Evolutionary conservation across 2,797 vertebrate species (phyloP).

Genomic region (Cuculus canorus): DNA sequence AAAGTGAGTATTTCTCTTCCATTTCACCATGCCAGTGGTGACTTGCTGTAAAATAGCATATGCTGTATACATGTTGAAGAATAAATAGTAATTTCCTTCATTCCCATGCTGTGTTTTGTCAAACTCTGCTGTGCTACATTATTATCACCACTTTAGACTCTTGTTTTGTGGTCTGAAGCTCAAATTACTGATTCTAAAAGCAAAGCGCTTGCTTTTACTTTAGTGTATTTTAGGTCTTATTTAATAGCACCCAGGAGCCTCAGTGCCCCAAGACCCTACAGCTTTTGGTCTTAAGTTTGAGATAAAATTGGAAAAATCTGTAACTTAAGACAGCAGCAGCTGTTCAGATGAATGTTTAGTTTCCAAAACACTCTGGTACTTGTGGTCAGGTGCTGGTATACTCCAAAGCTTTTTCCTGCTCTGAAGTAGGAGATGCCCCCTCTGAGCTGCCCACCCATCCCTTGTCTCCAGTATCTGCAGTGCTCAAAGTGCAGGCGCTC

Average conservation of each 20-base stretch:
- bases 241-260: conserved; percentile 18
- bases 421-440: background rate
- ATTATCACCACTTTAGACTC: conserved; percentile 68
- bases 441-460: background rate
- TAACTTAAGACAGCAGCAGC: conserved; percentile 45
- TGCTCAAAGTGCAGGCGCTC: background rate
- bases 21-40: conserved; percentile 74
- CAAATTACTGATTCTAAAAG: conserved; percentile 37
- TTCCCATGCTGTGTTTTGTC: conserved; percentile 73
- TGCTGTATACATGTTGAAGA: conserved; percentile 72
- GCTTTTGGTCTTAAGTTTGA: conserved; percentile 45
- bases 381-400: conserved; percentile 26
- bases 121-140: conserved; percentile 71
- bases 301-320: conserved; percentile 24
- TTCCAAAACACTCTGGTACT: conserved; percentile 50
- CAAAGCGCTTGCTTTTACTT: conserved; percentile 41
- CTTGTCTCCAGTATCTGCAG: background rate
- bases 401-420: conserved; percentile 4
- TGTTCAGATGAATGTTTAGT: background rate
- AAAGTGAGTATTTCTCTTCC: conserved; percentile 86
- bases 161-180: conserved; percentile 51
- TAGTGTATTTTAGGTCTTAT: conserved; percentile 43
- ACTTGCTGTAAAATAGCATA: conserved; percentile 73
- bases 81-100: conserved; percentile 75
- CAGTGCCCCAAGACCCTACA: background rate